A percentile compares a stretch with the other conserved stretches of the same genome.
These are phyloP conservation scores for Scaptomyza tumidula DNA, from an alignment of 2,888 invertebrate species.

Conservation along the genomic window DNA sequence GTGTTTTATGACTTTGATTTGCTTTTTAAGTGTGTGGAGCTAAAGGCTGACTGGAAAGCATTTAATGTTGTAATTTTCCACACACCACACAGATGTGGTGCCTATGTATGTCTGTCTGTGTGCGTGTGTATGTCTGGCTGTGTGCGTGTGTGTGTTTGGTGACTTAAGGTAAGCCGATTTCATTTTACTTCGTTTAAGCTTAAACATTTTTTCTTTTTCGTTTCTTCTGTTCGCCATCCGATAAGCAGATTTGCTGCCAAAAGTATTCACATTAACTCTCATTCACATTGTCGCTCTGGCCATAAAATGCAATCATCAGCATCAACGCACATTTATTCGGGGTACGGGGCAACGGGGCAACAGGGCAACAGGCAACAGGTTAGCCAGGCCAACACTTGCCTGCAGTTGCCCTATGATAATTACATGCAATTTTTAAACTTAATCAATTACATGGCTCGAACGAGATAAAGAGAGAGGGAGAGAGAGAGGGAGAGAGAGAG, in stretches of 20 bases:
- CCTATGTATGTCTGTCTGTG: not conserved
- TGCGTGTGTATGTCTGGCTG: not conserved
- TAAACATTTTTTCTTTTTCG: conserved; percentile 25
- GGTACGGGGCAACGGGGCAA: too few relatives aligned
- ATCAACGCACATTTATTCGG: conserved; percentile 30
- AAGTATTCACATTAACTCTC: conserved; percentile 34
- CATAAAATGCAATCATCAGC: conserved; percentile 48
- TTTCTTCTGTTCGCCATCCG: conserved; percentile 10
- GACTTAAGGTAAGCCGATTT: conserved; percentile 67
- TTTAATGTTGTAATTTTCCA: conserved; percentile 60
- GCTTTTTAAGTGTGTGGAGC: conserved; percentile 18
- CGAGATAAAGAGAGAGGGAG: not conserved
- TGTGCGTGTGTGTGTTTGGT: conserved; percentile 23
- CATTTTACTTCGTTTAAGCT: conserved; percentile 64
- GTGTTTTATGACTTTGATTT: conserved; percentile 47
- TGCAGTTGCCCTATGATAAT: conserved; percentile 4
- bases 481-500: too few relatives aligned
- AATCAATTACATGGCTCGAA: conserved; percentile 17
- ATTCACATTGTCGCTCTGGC: conserved; percentile 11
- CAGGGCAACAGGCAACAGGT: conserved; percentile 41
- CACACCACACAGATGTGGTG: conserved; percentile 3
- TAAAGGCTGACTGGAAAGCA: conserved; percentile 22
- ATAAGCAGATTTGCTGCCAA: conserved; percentile 39
- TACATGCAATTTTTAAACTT: conserved; percentile 13
- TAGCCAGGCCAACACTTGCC: conserved; percentile 2